phyloP scores from a whole-genome alignment of 1,140 invertebrate species.

The Drosophila quadrilineata region DNA sequence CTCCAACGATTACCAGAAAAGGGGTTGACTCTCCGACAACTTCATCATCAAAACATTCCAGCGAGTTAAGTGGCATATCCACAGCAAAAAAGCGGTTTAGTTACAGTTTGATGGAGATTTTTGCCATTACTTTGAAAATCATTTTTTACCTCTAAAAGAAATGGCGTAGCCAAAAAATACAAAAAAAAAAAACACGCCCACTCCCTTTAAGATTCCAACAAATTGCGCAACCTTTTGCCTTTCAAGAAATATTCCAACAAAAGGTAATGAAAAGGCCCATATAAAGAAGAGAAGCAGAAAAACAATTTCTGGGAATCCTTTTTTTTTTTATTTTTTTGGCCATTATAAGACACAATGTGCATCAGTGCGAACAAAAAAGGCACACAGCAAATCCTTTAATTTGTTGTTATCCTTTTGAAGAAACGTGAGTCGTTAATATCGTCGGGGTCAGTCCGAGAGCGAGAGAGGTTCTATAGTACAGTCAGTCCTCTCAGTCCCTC shows the following conservation, averaged over 20 bases:
- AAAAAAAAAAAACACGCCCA: too few species aligned
- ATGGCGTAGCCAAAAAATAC: conserved; percentile 26
- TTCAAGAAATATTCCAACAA: not conserved
- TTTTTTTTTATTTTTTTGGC: too few species aligned
- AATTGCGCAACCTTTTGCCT: conserved; percentile 50
- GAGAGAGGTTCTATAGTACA: conserved; percentile 11
- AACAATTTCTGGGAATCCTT: conserved; percentile 47
- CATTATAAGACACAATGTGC: conserved; percentile 20
- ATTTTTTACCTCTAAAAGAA: too few species aligned
- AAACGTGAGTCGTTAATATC: conserved; percentile 46
- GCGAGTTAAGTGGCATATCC: conserved; percentile 52
- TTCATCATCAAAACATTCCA: conserved; percentile 36
- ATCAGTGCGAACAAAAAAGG: conserved; percentile 32
- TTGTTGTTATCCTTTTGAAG: conserved; percentile 57
- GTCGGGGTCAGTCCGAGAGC: not conserved
- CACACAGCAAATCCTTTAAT: conserved; percentile 58
- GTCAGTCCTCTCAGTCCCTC: conserved; percentile 1
- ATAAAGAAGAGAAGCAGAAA: too few species aligned
- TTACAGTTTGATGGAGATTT: conserved; percentile 17
- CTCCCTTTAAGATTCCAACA: conserved; percentile 26
- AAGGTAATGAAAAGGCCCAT: conserved; percentile 13
- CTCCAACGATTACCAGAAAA: too few species aligned
- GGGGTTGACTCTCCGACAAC: conserved; percentile 35
- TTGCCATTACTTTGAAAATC: too few species aligned
- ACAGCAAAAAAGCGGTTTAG: conserved; percentile 26